phyloP scores from a whole-genome alignment of 2,888 invertebrate genomes.

The Disparrhopalites patrizii region DNA sequence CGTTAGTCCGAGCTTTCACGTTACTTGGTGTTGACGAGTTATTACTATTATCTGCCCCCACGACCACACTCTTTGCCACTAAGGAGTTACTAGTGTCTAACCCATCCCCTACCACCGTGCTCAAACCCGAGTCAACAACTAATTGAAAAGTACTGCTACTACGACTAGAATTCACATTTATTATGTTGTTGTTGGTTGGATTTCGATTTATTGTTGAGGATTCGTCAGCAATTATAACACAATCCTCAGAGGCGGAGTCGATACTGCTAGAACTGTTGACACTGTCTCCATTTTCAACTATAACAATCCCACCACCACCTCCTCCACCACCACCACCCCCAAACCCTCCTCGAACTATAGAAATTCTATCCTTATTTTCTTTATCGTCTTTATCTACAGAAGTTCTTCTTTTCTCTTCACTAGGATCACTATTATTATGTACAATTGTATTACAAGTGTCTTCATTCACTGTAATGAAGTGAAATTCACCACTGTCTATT shows the following conservation, averaged over 20 bases:
- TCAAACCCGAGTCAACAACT: slow-evolving; percentile 23
- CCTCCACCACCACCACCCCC: slow-evolving; percentile 26
- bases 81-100: slow-evolving; percentile 29
- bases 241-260: slow-evolving; percentile 35
- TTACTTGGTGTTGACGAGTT: slow-evolving; percentile 34
- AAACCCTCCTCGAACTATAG: slow-evolving; percentile 30
- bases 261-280: slow-evolving; percentile 22
- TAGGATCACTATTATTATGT: slow-evolving; percentile 5
- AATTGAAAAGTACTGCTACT: slow-evolving; percentile 37
- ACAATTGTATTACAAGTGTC: not conserved
- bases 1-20: slow-evolving; percentile 38
- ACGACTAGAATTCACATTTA: slow-evolving; percentile 46
- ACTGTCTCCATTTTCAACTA: slow-evolving; percentile 44
- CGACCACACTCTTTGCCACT: slow-evolving; percentile 30
- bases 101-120: slow-evolving; percentile 27
- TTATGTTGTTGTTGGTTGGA: slow-evolving; percentile 25
- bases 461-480: slow-evolving; percentile 14
- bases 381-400: slow-evolving; percentile 45
- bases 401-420: slow-evolving; percentile 40
- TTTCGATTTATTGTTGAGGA: slow-evolving; percentile 31
- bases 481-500: slow-evolving; percentile 42
- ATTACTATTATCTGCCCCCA: slow-evolving; percentile 26
- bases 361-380: slow-evolving; percentile 40
- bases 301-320: slow-evolving; percentile 29
- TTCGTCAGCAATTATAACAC: slow-evolving; percentile 41